Evolutionary conservation across 2,888 invertebrate genomes (phyloP), one percentile per base, ranked within the genome.

Genomic region (Volucella zonaria): DNA sequence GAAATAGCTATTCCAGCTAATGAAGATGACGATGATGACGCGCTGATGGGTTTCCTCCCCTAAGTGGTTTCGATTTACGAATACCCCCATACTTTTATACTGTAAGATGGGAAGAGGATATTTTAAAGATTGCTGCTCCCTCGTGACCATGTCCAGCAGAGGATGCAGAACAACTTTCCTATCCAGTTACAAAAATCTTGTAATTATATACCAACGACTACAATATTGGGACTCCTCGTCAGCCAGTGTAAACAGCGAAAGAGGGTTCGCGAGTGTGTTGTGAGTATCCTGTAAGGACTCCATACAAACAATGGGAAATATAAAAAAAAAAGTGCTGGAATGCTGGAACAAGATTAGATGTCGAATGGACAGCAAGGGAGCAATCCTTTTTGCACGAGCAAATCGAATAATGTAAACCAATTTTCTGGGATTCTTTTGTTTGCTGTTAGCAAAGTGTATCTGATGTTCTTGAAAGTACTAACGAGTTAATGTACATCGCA

Each of bases 1-100:
- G 43, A 51, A 78, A 71, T 40, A 61, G 64, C 56, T 58, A 38
- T 62, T 78, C 47, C 58, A 31, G 31, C 31, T 31, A 31, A 64
- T 74, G 66, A 66, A 49, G 62, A 70, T 59, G 71, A 51, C 51
- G 71, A 51, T 51, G 31, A 47, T 14, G 62, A 31, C 47, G 51
- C 42, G 51, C 62, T 73, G 73, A 54, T 64, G 51, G 31, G 64
- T 74, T 77, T 71, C 66, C 43, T 71, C 66, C 71, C 81, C 77
- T 82, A 71, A 82, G 77, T 82, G 81, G 81, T 82, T 70, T 82
- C 49, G 42, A 77, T 61, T 76, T 82, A 77, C 71, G 6, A 31
- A 31, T 31, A 31, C 31, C 74, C 73, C 43, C 61, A 61, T 58
- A 38, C 1, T 40, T 14, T 15, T 10, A 38, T 38, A 42, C 40